A percentile compares a stretch with the other conserved stretches of the same genome.
Conservation (phyloP, 92 coral and sea anemone genomes). For the Palythoa grandiflora region DNA sequence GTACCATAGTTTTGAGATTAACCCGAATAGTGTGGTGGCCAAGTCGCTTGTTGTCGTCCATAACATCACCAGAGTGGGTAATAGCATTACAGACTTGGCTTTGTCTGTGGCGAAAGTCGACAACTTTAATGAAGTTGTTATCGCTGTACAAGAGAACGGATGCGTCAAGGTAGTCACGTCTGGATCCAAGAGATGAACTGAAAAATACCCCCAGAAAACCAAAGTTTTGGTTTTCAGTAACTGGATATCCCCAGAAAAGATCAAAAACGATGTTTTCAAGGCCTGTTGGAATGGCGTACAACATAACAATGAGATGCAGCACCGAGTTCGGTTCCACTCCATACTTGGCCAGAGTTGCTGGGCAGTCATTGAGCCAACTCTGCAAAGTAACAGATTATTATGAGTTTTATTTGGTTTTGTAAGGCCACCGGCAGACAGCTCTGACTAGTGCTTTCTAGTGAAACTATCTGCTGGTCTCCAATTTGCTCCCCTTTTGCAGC, state of each 20-base stretch:
- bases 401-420: background rate
- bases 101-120: conserved; percentile 48
- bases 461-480: too few relatives aligned
- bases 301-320: conserved; percentile 81
- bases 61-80: conserved; percentile 88
- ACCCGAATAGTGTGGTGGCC: conserved; percentile 93
- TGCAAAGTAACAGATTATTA: background rate
- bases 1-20: conserved; percentile 72
- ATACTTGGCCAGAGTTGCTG: conserved; percentile 74
- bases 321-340: conserved; percentile 80
- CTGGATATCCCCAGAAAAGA: conserved; percentile 95
- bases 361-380: conserved; percentile 41
- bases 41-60: conserved; percentile 60
- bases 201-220: too few relatives aligned
- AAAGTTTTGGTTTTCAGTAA: too few relatives aligned
- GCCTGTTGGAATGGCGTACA: conserved; percentile 82
- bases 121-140: conserved; percentile 50
- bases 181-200: too few relatives aligned
- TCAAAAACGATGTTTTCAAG: conserved; percentile 93
- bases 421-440: background rate
- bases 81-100: conserved; percentile 62
- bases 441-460: background rate
- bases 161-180: conserved; percentile 85
- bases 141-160: conserved; percentile 88
- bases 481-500: too few relatives aligned